Evolutionary conservation across 2,113 vertebrate genomes (phyloP).

Genomic region (Pluvialis apricaria): DNA sequence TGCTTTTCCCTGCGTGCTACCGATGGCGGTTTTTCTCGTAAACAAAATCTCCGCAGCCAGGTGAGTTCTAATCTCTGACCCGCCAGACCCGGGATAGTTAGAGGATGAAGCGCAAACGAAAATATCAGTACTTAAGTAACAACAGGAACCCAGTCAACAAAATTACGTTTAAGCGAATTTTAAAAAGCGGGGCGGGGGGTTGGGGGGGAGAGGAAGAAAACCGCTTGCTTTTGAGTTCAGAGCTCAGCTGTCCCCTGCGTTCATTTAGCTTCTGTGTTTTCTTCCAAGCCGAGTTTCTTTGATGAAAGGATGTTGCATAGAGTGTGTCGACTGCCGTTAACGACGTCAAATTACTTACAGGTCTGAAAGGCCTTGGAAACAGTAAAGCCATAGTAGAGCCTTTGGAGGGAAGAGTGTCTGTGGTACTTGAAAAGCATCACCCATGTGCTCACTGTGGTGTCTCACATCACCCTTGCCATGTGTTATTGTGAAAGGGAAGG

Average conservation of each 20-base stretch:
- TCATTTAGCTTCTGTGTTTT: not conserved
- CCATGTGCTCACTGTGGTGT: not conserved
- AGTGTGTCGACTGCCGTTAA: not conserved
- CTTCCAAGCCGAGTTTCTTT: not conserved
- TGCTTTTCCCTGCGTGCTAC: not conserved
- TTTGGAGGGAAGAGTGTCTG: not conserved
- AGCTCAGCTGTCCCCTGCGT: not conserved
- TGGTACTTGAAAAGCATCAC: not conserved
- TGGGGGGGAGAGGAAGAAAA: not conserved
- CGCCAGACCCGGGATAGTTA: too few species aligned
- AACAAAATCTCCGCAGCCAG: not conserved
- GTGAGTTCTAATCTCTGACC: not conserved
- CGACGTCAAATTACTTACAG: not conserved
- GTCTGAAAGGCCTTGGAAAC: not conserved
- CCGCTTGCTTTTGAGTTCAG: not conserved
- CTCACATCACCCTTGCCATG: not conserved
- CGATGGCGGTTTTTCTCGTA: not conserved
- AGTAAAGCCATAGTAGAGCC: not conserved
- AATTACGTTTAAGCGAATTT: not conserved
- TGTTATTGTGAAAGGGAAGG: not conserved
- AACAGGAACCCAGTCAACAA: not conserved
- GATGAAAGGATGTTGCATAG: not conserved
- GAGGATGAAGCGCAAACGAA: not conserved
- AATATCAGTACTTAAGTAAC: too few species aligned
- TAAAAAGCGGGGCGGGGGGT: accelerated